Base-by-base conservation (phyloP, 2,888 invertebrate genomes). In the Nysson spinosus region DNA sequence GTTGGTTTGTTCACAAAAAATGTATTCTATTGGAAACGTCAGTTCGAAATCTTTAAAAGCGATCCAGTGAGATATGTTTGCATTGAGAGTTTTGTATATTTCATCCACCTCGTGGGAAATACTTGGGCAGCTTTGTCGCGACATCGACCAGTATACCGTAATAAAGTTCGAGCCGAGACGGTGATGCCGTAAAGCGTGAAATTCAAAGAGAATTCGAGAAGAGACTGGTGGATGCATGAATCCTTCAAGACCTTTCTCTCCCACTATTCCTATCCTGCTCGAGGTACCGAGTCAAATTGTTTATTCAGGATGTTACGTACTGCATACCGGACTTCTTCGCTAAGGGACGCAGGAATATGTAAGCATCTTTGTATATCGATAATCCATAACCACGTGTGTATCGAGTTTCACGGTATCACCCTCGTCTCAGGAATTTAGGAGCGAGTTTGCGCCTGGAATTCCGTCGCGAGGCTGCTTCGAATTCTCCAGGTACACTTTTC, bases 131-230 rank as follows among this genome's bases (percentile, higher is more conserved):
- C 58, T 55, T 75, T 64, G 58, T 55, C 54, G 51, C 47, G 46
- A n/a, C n/a, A n/a, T n/a, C n/a, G n/a, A 42, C 34, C 51, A 56
- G 69, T 62, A 60, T 28, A 30, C n/a, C 37, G 76, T 78, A 79
- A 83, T 82, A 82, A 82, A 82, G 73, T 79, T 73, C 63, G 66
- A 51, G 61, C 35, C 28, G 57, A 54, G 69, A 73, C 73, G 70
- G 70, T 65, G 76, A 67, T 68, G 68, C 63, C 71, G 70, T 74
- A 75, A 75, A 81, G 78, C 79, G 79, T 66, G 75, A 80, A 81
- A 82, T 83, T 84, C 83, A 83, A 85, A 84, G 82, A 70, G 81
- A 84, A 84, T 82, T 72, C 70, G 67, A 71, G 58, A 73, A 56
- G 39, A 42, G 51, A 51, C 71, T 66, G 70, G 62, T 42, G 65